Evolutionary conservation across 2,113 vertebrate species (phyloP), one percentile per base, ranked within the genome.

Genomic region (Neotoma lepida): DNA sequence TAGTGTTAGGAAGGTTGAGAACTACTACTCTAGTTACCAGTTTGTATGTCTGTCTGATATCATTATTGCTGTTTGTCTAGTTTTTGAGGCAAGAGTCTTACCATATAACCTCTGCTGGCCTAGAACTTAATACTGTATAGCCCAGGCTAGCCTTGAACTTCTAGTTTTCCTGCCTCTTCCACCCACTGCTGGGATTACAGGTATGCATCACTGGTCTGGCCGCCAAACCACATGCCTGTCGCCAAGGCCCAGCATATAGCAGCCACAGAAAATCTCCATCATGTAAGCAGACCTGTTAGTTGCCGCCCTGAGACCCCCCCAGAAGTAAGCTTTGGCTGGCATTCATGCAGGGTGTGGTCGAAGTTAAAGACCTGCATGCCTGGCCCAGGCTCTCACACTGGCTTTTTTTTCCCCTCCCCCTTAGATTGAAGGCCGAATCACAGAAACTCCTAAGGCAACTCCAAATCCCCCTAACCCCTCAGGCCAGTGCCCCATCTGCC

Each of bases 401-500:
- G 46, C 81, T 90, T 78, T 94, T 86, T 88, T 64, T 93, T 68
- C 94, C 89, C 96, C 28, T 96, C 70, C 95, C 97, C 97, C 90
- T 66, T 98, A 99, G 99, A 98, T 99, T 26, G 99, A 99, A 98
- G 99, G 99, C 68, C 95, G 94, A 74, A 98, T 98, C 77, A 54
- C 98, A 76, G 98, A 93, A 39, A 96, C 98, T 9, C 39, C 92
- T 54, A 96, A 97, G 95, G 66, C 94, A 4, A 96, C 26, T 66
- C 98, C 97, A n/a, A n/a, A 98, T 39, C 99, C 99, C 89, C 99
- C 99, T 70, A 99, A 99, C 95, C 99, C 99, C 1, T 94, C 98
- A 89, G 99, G 99, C 44, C 98, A 99, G 88, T 99, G 99, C 96
- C 99, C 99, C 4, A 99, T 99, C 97, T 99, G 99, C 97, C 98